A percentile compares a stretch with the other conserved stretches of the same genome.
Conservation (phyloP, 2,888 invertebrate genomes). For the Parnassius mnemosyne region DNA sequence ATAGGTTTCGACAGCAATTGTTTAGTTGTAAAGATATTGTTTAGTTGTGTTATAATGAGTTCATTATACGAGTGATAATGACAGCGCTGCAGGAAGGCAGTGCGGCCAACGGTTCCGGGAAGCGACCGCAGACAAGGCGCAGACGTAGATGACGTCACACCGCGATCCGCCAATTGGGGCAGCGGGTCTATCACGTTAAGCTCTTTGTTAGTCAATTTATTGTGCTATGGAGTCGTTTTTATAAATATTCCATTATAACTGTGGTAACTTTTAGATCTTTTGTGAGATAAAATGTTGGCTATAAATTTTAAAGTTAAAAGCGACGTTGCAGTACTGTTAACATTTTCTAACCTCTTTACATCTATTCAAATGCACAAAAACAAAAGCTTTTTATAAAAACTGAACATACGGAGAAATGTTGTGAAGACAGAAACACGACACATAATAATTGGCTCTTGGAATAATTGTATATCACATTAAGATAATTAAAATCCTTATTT, state of each 20-base stretch:
- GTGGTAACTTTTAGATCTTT: slow-evolving; percentile 7
- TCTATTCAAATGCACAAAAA: too few relatives aligned
- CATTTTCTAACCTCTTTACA: too few relatives aligned
- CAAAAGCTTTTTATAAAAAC: too few relatives aligned
- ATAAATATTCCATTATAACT: neutral
- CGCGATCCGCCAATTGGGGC: slow-evolving; percentile 63
- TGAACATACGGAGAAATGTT: too few relatives aligned
- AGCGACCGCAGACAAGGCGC: slow-evolving; percentile 66
- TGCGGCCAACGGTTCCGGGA: slow-evolving; percentile 70
- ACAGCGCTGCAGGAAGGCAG: slow-evolving; percentile 62
- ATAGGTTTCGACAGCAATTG: neutral
- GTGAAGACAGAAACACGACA: too few relatives aligned
- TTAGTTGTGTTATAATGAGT: slow-evolving; percentile 36
- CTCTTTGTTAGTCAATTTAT: slow-evolving; percentile 36
- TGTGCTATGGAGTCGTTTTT: slow-evolving; percentile 22
- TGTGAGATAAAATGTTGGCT: too few relatives aligned
- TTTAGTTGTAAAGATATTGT: neutral
- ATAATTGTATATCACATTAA: too few relatives aligned
- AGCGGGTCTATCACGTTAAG: slow-evolving; percentile 49
- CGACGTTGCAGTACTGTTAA: too few relatives aligned
- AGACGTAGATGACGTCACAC: slow-evolving; percentile 70
- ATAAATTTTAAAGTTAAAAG: too few relatives aligned
- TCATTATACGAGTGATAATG: slow-evolving; percentile 61
- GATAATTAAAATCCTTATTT: too few relatives aligned
- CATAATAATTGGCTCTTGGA: too few relatives aligned